Conservation (phyloP, 2,888 invertebrate species). For the Mycogona germanica region DNA sequence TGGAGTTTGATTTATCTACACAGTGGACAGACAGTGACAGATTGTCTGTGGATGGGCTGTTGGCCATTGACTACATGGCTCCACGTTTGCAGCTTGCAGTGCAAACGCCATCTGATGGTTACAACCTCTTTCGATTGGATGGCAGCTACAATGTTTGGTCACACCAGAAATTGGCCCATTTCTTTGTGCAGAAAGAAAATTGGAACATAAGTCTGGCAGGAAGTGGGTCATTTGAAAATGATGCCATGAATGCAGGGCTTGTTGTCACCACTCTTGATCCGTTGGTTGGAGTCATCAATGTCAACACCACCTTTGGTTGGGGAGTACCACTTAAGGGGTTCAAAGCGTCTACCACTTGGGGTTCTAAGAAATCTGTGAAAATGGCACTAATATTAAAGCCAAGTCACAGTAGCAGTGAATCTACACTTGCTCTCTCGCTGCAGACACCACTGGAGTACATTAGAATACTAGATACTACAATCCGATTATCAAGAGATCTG, state of each 20-base stretch:
- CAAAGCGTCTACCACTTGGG: not conserved
- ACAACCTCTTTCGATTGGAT: constrained; percentile 4
- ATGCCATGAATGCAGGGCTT: not conserved
- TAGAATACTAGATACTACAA: not conserved
- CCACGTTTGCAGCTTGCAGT: constrained; percentile 4
- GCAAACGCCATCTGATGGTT: constrained; percentile 1
- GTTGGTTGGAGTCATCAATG: not conserved
- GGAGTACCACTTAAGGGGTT: not conserved
- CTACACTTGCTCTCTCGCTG: too few species aligned
- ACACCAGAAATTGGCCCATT: not conserved
- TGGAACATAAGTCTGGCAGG: constrained; percentile 8
- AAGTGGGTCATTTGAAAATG: constrained; percentile 1
- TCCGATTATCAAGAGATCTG: not conserved
- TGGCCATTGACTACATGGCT: constrained; percentile 9
- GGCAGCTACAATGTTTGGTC: constrained; percentile 11
- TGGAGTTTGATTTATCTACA: constrained; percentile 5
- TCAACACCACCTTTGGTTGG: constrained; percentile 4
- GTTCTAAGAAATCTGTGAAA: not conserved
- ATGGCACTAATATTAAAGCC: too few species aligned
- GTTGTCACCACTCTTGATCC: constrained; percentile 1
- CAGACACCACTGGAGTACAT: too few species aligned
- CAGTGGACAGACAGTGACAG: not conserved
- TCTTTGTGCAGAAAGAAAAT: constrained; percentile 9
- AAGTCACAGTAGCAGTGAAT: too few species aligned
- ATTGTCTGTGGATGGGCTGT: constrained; percentile 2